Base-by-base conservation (phyloP, 2,113 vertebrate species). In the Apodemus sylvaticus region DNA sequence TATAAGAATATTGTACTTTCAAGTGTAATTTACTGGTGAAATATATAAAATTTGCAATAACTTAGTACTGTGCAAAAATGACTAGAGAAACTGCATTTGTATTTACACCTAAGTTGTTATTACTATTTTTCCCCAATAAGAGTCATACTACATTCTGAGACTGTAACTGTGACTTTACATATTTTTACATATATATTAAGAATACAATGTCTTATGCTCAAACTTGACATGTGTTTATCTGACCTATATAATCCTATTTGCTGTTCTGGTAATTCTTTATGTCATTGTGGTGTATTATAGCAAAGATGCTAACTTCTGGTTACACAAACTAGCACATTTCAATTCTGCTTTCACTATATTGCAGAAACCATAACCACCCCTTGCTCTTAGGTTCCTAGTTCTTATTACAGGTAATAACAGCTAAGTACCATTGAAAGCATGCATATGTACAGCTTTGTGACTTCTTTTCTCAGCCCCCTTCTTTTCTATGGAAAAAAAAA, bases 271-370 rank as follows among this genome's bases (percentile, higher is more conserved):
- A 89, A 94, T 90, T 96, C 62, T 92, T 86, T 95, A 93, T 91
- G 78, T 76, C 62, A 82, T 22, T 78, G 34, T 58, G 51, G 45
- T 90, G 39, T 96, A 82, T 36, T 82, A 93, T 0, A 95, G 60
- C 71, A 94, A 96, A 82, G 45, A 48, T 45, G 93, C 77, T 87
- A 66, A 53, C 90, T 89, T 96, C 36, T 83, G 76, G 26, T 96
- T 71, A 71, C 24, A 60, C 64, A 87, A 62, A 86, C 85, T 89
- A 90, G 55, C 78, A 73, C n/a, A 94, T 92, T 85, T 90, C 88
- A 85, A 92, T 90, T 96, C 42, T 74, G 73, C 82, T 96, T 92
- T 89, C 90, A 51, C 45, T 94, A 94, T 96, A 95, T 90, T 88
- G 93, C 5, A 24, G 53, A 85, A 74, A 93, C 90, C 58, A 62